Evolutionary conservation across 2,113 vertebrate species (phyloP).

Genomic region (Vireo altiloquus): DNA sequence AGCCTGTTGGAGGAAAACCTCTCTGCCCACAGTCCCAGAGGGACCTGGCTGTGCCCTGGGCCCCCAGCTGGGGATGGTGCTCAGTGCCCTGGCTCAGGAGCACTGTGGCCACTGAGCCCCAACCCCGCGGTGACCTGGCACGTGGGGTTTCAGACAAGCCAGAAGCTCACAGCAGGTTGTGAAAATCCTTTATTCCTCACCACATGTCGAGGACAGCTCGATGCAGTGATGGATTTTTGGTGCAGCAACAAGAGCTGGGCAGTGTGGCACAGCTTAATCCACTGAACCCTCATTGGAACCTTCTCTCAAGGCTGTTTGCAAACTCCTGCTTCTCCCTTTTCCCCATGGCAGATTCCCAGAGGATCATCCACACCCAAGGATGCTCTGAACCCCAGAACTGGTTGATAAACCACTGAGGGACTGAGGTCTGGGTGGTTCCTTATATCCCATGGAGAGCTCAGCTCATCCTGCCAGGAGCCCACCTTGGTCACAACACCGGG

Average conservation of each 20-base stretch:
- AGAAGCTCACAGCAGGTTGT: slow-evolving; percentile 30
- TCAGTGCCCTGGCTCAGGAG: not conserved
- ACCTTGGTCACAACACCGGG: accelerated
- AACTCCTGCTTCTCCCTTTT: not conserved
- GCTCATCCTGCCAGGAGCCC: not conserved
- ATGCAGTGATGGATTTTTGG: not conserved
- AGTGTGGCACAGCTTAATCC: not conserved
- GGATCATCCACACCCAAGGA: not conserved
- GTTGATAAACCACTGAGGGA: too few relatives aligned
- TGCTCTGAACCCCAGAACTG: not conserved
- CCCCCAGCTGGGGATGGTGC: not conserved
- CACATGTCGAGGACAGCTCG: not conserved
- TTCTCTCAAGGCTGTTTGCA: not conserved
- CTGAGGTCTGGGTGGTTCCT: not conserved
- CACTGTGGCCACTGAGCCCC: not conserved
- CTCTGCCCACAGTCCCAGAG: not conserved
- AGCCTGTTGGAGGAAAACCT: not conserved
- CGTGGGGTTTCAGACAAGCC: slow-evolving; percentile 8
- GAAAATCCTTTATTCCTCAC: slow-evolving; percentile 32
- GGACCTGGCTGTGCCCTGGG: not conserved
- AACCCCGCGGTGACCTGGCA: not conserved
- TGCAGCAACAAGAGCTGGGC: not conserved
- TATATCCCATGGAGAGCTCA: accelerated
- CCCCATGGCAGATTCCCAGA: not conserved
- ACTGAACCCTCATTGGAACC: not conserved